These are phyloP conservation scores for Torymus texanus DNA, from an alignment of 2,888 invertebrate genomes.

Conservation along the genomic window DNA sequence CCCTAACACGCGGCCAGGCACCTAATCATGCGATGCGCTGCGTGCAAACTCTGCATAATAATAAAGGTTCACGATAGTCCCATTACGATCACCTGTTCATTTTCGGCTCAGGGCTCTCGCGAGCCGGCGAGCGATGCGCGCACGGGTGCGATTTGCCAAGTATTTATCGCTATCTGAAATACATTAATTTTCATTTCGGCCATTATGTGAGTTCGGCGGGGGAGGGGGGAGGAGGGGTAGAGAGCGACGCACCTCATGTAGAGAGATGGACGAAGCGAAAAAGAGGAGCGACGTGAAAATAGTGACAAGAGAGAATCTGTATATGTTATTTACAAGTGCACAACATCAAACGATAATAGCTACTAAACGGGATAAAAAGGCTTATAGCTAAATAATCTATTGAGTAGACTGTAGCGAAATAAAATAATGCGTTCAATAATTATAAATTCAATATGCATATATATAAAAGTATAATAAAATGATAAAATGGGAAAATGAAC, in stretches of 20 bases:
- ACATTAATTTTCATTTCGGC: constrained; percentile 75
- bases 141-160: constrained; percentile 66
- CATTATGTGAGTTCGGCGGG: constrained; percentile 64
- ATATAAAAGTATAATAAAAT: too few species aligned
- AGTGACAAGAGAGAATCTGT: constrained; percentile 34
- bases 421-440: too few species aligned
- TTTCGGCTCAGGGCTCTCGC: constrained; percentile 58
- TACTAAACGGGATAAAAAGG: too few species aligned
- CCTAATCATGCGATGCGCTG: constrained; percentile 49
- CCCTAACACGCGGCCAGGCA: constrained; percentile 19
- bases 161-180: constrained; percentile 75
- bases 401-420: too few species aligned
- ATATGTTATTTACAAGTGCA: too few species aligned
- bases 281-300: neutral
- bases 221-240: neutral
- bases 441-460: too few species aligned
- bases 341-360: too few species aligned
- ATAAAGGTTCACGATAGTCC: constrained; percentile 64
- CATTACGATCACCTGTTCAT: constrained; percentile 71
- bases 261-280: constrained; percentile 9
- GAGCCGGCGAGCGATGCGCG: constrained; percentile 63
- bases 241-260: neutral
- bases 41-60: constrained; percentile 61
- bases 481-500: too few species aligned
- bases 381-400: too few species aligned